Evolutionary conservation across 2,888 invertebrate genomes (phyloP).

Genomic region (Lagria hirta): DNA sequence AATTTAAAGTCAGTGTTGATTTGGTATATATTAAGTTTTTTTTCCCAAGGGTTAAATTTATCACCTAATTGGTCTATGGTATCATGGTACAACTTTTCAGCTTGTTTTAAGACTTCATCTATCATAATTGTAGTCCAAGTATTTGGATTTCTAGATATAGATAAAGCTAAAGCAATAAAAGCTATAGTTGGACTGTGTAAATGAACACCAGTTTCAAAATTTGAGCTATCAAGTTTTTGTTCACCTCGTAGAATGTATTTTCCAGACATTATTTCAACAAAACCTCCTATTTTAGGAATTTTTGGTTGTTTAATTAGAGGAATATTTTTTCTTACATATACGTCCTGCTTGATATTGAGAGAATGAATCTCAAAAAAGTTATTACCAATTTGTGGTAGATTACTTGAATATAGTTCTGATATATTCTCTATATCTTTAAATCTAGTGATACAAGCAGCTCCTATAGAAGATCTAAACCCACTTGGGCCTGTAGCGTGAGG

Average conservation of each 20-base stretch:
- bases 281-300: slow-evolving; percentile 33
- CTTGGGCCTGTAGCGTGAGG: slow-evolving; percentile 53
- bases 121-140: slow-evolving; percentile 64
- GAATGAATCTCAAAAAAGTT: slow-evolving; percentile 46
- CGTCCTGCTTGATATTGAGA: slow-evolving; percentile 34
- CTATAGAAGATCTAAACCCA: slow-evolving; percentile 45
- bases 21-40: slow-evolving; percentile 55
- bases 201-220: slow-evolving; percentile 57
- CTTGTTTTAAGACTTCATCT: slow-evolving; percentile 58
- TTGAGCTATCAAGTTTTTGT: slow-evolving; percentile 54
- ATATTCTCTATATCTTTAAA: slow-evolving; percentile 43
- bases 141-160: slow-evolving; percentile 59
- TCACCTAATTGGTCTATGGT: slow-evolving; percentile 59
- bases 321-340: slow-evolving; percentile 41
- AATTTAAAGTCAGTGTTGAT: slow-evolving; percentile 53
- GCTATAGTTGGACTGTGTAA: slow-evolving; percentile 61
- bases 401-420: slow-evolving; percentile 43
- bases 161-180: slow-evolving; percentile 61
- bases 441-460: slow-evolving; percentile 51
- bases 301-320: slow-evolving; percentile 32
- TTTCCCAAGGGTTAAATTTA: slow-evolving; percentile 60
- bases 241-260: slow-evolving; percentile 57
- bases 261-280: slow-evolving; percentile 34
- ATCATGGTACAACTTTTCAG: slow-evolving; percentile 56
- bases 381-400: slow-evolving; percentile 43